phyloP scores from a whole-genome alignment of 2,888 invertebrate genomes.

The Thysanoteuthis rhombus region DNA sequence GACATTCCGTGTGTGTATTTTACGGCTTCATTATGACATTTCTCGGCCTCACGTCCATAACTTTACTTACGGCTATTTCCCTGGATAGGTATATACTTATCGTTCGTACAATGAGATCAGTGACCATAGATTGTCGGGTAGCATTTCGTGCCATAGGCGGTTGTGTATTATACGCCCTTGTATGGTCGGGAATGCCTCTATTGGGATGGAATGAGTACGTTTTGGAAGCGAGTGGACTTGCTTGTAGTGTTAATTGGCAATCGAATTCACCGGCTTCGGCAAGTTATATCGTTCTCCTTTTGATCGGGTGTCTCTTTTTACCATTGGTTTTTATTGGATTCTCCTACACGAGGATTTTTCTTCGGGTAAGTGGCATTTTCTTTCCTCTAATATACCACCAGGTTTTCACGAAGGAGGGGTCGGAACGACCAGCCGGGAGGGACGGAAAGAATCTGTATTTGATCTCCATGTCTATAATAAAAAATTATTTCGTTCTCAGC shows the following conservation, averaged over 20 bases:
- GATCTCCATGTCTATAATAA: no score
- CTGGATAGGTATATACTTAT: conserved; percentile 58
- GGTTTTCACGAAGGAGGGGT: no score
- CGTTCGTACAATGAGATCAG: conserved; percentile 47
- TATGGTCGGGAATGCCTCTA: conserved; percentile 55
- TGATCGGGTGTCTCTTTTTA: conserved; percentile 41
- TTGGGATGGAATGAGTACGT: conserved; percentile 58
- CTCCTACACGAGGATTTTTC: conserved; percentile 38
- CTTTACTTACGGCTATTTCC: conserved; percentile 54
- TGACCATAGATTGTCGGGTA: conserved; percentile 46
- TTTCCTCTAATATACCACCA: background rate
- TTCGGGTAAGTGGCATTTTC: conserved; percentile 36
- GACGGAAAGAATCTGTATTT: no score
- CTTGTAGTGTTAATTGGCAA: conserved; percentile 48
- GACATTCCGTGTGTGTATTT: conserved; percentile 45
- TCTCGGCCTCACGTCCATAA: conserved; percentile 52
- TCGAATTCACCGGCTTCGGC: conserved; percentile 33
- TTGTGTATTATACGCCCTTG: conserved; percentile 46
- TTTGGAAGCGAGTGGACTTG: conserved; percentile 46
- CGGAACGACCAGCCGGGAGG: no score
- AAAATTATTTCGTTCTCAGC: background rate
- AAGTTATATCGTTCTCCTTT: conserved; percentile 43
- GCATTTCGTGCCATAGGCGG: conserved; percentile 39
- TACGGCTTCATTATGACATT: conserved; percentile 56
- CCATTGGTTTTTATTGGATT: conserved; percentile 41